These are phyloP conservation scores for Synanthedon myopaeformis DNA, from an alignment of 2,888 invertebrate genomes.

Conservation along the genomic window DNA sequence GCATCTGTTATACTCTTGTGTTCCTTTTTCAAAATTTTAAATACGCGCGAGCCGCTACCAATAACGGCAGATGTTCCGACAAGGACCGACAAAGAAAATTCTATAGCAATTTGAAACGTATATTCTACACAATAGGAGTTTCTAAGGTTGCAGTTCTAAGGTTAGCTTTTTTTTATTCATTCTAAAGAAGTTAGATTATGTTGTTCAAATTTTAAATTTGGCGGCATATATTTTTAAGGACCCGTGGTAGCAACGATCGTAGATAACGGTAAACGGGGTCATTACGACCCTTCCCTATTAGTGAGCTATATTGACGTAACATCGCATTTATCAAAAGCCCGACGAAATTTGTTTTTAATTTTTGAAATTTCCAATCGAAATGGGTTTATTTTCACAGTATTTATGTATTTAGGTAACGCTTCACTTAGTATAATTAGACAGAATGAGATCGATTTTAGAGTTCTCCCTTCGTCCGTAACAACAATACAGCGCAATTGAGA, in stretches of 20 bases:
- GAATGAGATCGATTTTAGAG: conserved; percentile 27
- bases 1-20: conserved; percentile 52
- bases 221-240: conserved; percentile 36
- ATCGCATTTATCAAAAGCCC: conserved; percentile 50
- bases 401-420: conserved; percentile 6
- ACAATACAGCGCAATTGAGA: conserved; percentile 42
- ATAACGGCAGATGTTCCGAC: conserved; percentile 55
- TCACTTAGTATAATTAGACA: conserved; percentile 34
- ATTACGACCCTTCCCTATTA: conserved; percentile 53
- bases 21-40: conserved; percentile 58
- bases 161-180: conserved; percentile 8
- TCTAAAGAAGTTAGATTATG: conserved; percentile 52
- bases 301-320: conserved; percentile 38
- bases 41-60: conserved; percentile 56
- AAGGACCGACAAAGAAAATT: conserved; percentile 5
- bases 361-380: conserved; percentile 16
- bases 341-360: conserved; percentile 30
- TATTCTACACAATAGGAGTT: conserved; percentile 5
- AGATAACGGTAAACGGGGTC: conserved; percentile 59
- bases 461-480: conserved; percentile 26
- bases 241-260: conserved; percentile 45
- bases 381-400: neutral
- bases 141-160: neutral
- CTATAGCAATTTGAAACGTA: conserved; percentile 17
- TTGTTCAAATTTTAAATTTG: conserved; percentile 61